Base-by-base conservation (phyloP, 2,113 vertebrate species). In the Sorex fumeus region DNA sequence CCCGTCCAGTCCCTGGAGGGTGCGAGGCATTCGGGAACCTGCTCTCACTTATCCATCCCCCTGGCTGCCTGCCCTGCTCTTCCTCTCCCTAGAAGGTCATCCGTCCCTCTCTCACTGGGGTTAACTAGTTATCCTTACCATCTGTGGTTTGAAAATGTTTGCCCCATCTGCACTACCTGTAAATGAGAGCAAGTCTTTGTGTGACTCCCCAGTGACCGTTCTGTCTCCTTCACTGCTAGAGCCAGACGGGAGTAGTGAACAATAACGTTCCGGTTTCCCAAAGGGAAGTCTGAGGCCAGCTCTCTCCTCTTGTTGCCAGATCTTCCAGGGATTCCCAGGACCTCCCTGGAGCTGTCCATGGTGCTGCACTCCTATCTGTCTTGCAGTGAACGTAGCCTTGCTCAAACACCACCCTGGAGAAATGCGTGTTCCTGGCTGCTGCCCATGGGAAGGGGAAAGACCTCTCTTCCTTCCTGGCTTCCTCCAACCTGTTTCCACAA, bases 381-480 rank as follows among this genome's bases (percentile, higher is more conserved):
- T 69, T 6, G 0, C 0, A 0, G 28, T 71, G 19, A 3, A 18
- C 15, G 45, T 13, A 0, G n/a, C 47, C 72, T 81, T 0, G 3
- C 47, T 66, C 67, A 21, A 69, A 53, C 16, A 8, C 43, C 40
- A 3, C 50, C 45, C 8, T 2, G 6, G 30, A 57, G 53, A 57
- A 19, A 21, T 13, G 4, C 18, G 16, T 57, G 15, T 13, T 57
- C 53, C 53, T 57, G 53, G 53, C 53, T 6, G 19, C 19, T 21
- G 19, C 53, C 19, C 6, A 21, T 57, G 53, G 19, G 19, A 57
- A 57, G 53, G 15, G 53, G 53, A 57, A 57, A 57, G 53, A 57
- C 53, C 53, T 57, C 6, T 57, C 53, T 57, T 57, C 19, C 53
- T 57, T 57, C 19, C 53, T 57, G 53, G 19, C 19, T 57, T 60